A percentile compares a stretch with the other conserved stretches of the same genome.
Conservation (phyloP, 2,113 vertebrate species). For the Phocoena sinus region DNA sequence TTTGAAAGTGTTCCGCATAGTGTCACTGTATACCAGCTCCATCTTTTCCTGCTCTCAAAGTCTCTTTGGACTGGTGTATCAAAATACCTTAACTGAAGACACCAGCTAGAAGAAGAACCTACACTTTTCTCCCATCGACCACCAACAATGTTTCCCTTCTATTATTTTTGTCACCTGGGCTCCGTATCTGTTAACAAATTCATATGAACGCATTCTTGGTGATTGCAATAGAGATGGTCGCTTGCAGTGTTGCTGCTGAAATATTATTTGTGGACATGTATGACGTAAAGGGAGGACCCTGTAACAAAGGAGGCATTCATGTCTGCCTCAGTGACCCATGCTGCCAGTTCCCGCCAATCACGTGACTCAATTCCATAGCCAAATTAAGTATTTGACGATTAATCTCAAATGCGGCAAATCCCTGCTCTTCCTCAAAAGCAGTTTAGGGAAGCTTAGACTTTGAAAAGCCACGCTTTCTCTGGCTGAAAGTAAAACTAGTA, state of each 20-base stretch:
- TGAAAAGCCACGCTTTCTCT: background rate
- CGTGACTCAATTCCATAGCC: background rate
- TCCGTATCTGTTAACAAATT: background rate
- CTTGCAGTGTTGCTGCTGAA: too few species aligned
- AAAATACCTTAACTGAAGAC: background rate
- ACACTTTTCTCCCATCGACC: background rate
- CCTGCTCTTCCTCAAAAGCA: background rate
- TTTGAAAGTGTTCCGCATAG: background rate
- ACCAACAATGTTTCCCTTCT: background rate
- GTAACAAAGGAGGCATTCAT: background rate
- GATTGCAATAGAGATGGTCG: background rate
- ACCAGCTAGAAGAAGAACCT: background rate
- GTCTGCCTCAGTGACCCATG: fast-evolving
- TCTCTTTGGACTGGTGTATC: background rate
- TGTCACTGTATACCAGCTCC: background rate
- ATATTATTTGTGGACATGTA: background rate
- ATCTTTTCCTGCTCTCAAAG: background rate
- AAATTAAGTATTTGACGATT: background rate
- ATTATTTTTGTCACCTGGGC: background rate
- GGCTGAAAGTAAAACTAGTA: background rate
- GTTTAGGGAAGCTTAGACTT: background rate
- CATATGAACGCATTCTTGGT: background rate
- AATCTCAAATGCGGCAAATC: background rate
- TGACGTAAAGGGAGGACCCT: background rate
- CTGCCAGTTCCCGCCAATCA: background rate